phyloP scores from a whole-genome alignment of 2,888 invertebrate species.

The Isoperla grammatica region DNA sequence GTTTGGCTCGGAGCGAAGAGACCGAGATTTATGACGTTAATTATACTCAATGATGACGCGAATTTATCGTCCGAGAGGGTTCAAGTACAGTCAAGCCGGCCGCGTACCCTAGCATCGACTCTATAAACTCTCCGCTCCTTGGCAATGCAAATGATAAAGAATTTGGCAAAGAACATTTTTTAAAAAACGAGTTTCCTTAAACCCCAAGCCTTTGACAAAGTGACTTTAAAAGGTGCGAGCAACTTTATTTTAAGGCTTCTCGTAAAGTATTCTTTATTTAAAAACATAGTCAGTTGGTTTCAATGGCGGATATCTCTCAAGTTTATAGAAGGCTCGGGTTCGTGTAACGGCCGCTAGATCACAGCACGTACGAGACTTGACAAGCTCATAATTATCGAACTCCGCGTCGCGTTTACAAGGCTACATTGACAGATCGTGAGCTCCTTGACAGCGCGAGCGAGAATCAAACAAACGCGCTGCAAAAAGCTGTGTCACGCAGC shows the following conservation, averaged over 20 bases:
- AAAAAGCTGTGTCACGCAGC: no score
- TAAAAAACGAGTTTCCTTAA: conserved; percentile 8
- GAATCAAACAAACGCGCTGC: no score
- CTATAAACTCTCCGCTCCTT: neutral
- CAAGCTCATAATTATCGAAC: no score
- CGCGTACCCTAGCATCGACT: conserved; percentile 11
- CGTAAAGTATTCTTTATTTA: conserved; percentile 18
- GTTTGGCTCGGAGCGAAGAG: neutral
- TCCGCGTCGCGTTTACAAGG: no score
- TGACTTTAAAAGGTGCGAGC: conserved; percentile 15
- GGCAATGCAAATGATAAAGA: conserved; percentile 17
- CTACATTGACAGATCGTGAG: no score
- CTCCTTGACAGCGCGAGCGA: no score
- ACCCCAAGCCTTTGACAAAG: conserved; percentile 12
- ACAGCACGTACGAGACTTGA: no score
- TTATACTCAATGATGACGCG: conserved; percentile 32
- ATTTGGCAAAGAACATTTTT: conserved; percentile 13
- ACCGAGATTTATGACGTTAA: conserved; percentile 33
- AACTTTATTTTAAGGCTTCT: conserved; percentile 8
- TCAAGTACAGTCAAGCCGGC: neutral
- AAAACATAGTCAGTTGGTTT: conserved; percentile 3
- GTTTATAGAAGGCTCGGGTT: no score
- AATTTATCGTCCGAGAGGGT: conserved; percentile 17
- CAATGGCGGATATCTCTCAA: conserved; percentile 9
- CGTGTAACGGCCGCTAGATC: no score